phyloP scores from a whole-genome alignment of 2,888 invertebrate genomes.

The Maniola hyperantus region DNA sequence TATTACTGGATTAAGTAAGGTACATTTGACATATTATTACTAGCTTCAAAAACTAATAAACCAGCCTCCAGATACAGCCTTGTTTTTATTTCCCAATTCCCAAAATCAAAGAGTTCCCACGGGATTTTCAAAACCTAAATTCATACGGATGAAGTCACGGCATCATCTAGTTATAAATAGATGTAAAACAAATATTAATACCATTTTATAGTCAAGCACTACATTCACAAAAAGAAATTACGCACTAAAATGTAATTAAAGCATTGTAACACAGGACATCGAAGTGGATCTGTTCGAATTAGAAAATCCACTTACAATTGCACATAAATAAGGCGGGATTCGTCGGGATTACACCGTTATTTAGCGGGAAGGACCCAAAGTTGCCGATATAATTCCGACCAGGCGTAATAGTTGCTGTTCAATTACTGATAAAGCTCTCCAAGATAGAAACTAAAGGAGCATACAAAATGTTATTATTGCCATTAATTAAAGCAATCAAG shows the following conservation, averaged over 20 bases:
- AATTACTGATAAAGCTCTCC: constrained; percentile 66
- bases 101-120: no score
- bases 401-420: constrained; percentile 65
- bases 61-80: background rate
- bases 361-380: constrained; percentile 56
- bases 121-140: no score
- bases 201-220: background rate
- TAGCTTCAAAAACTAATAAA: constrained; percentile 16
- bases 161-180: background rate
- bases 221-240: constrained; percentile 9
- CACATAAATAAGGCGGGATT: constrained; percentile 57
- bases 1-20: background rate
- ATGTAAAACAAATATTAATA: background rate
- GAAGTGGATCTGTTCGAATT: constrained; percentile 36
- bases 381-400: constrained; percentile 58
- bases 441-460: constrained; percentile 60
- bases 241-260: constrained; percentile 25
- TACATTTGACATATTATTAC: constrained; percentile 8
- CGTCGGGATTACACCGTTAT: constrained; percentile 62
- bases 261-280: constrained; percentile 18
- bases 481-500: constrained; percentile 45
- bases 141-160: no score
- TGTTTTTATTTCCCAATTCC: no score
- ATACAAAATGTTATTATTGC: constrained; percentile 56
- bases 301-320: constrained; percentile 48